A percentile compares a stretch with the other conserved stretches of the same genome.
These are phyloP conservation scores for Podilymbus podiceps DNA, from an alignment of 2,113 vertebrate species.

Conservation along the genomic window DNA sequence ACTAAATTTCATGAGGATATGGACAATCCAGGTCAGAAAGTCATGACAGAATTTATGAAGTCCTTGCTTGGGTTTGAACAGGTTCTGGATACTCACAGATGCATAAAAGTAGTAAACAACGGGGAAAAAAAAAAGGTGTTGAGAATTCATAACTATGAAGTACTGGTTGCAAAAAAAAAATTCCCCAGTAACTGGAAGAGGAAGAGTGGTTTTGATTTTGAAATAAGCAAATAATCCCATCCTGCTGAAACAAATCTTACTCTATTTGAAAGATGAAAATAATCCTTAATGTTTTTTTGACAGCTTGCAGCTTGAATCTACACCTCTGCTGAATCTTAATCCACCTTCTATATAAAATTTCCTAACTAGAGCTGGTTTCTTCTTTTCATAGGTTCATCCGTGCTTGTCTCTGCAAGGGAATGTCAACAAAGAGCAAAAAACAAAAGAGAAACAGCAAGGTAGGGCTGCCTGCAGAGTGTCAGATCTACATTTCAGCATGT, in stretches of 20 bases:
- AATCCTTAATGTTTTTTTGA: not conserved
- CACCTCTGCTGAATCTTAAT: not conserved
- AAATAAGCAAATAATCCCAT: not conserved
- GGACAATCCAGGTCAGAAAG: not conserved
- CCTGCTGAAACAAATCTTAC: not conserved
- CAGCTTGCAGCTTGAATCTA: not conserved
- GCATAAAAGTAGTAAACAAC: not conserved
- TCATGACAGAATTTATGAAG: not conserved
- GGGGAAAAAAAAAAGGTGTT: not conserved
- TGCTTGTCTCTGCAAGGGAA: constrained; percentile 74
- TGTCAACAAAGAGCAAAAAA: constrained; percentile 10
- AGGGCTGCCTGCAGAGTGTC: not conserved
- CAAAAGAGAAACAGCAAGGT: constrained; percentile 52
- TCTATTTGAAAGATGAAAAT: not conserved
- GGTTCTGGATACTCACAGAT: not conserved
- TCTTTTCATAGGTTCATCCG: constrained; percentile 67
- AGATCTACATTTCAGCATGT: not conserved
- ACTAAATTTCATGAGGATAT: not conserved
- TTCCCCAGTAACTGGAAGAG: not conserved
- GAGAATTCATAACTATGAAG: not conserved
- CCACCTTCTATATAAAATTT: not conserved
- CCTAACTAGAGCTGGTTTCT: not conserved
- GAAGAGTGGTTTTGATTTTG: not conserved
- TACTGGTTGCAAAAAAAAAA: not conserved
- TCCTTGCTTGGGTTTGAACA: not conserved